Base-by-base conservation (phyloP, 2,888 invertebrate species). In the Troglohyphantes excavatus region DNA sequence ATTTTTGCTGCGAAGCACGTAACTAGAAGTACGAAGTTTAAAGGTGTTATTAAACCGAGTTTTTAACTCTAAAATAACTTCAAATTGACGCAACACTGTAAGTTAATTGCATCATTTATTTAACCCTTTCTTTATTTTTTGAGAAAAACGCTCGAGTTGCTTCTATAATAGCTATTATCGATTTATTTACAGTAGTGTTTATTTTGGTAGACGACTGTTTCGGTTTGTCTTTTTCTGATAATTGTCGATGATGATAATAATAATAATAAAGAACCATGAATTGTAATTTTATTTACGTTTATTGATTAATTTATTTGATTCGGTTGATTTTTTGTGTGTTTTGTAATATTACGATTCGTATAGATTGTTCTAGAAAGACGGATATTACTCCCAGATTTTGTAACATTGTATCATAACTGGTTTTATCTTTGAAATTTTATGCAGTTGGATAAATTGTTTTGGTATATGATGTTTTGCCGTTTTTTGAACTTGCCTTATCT, bases 1-100 rank as follows among this genome's bases (percentile, higher is more conserved):
- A 88, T 81, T 81, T 88, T 88, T 81, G 43, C 65, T 33, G 68
- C 70, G 19, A 43, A 81, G 27, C 68, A 39, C 79, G 13, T 27
- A 27, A 81, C 26, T 68, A 46, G 23, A 29, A 29, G 13, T 67
- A 26, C 13, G 29, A 19, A 43, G 53, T 3, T 21, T 73, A n/a
- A 2, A 43, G 23, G 73, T 21, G 21, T 2, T n/a, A 19, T 75
- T 33, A 9, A 72, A 53, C 53, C 6, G 19, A 1, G 53, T 9
- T 61, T 26, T 59, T 61, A 26, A 19, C 19, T 26, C 17, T 11
- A 53, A 29, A 33, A 19, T 9, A 76, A 23, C 21, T 29, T 68
- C 59, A 13, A 17, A 19, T 39, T 23, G 17, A 43, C 63, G 63
- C 53, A 53, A 46, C 26, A 68, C 53, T 81, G 81, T 81, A 59